Evolutionary conservation across 2,113 vertebrate genomes (phyloP), one percentile per base, ranked within the genome.

Genomic region (Onychostruthus taczanowskii): DNA sequence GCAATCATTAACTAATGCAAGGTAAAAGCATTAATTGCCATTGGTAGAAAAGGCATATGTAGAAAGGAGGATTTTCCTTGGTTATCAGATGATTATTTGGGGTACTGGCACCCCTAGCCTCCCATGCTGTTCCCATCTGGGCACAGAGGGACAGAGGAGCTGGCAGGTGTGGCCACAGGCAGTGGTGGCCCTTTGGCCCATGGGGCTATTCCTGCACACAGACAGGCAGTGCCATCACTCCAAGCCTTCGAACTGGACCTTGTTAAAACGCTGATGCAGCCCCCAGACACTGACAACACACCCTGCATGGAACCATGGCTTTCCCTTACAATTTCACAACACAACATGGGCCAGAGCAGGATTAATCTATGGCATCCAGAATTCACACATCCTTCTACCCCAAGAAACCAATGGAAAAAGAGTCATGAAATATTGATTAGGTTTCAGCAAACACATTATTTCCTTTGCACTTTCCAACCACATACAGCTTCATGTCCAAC

Each of bases 1-100:
- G 88, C 84, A 91, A 92, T 94, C 90, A 89, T 94, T 89, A 73
- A 84, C 90, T 87, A 94, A 76, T 28, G 49, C 20, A 90, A 82
- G 61, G 75, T 9, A 31, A 82, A 82, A 70, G 78, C 70, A 62
- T 13, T 35, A 63, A 86, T 33, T 64, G 64, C 44, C 23, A 30
- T 5, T 37, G 35, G 47, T 30, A 86, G n/a, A 47, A 75, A 33
- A 78, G 52, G 73, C 15, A 16, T 5, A 17, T 0, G 0, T 4
- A 72, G 59, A 41, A 72, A 74, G 28, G 53, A 47, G 22, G 18
- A 16, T 68, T 95, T 92, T 41, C 75, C 90, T 82, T 53, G 64
- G 44, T 90, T 84, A 27, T 33, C 26, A 43, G 16, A 33, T 28
- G 10, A 37, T 31, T 35, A 27, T 35, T 37, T 43, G 35, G 63